Conservation (phyloP, 2,797 vertebrate species). For the Gorsachius magnificus region DNA sequence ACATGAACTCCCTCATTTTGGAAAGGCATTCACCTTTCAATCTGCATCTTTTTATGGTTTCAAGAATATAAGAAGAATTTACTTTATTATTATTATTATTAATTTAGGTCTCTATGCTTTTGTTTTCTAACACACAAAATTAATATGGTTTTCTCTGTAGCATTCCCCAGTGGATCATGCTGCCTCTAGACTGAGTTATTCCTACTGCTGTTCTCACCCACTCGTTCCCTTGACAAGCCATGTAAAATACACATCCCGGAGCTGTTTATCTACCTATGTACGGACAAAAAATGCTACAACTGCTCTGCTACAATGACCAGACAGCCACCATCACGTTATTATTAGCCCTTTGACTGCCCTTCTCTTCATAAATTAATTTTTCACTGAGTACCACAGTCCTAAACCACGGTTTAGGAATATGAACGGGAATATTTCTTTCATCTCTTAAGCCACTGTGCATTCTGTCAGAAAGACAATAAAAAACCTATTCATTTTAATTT, state of each 20-base stretch:
- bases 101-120: not conserved
- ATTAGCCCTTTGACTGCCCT: not conserved
- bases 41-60: not conserved
- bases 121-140: not conserved
- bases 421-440: not conserved
- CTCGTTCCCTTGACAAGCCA: not conserved
- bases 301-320: not conserved
- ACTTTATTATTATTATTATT: not conserved
- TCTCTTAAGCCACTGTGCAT: not conserved
- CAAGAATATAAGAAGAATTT: not conserved
- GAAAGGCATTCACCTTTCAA: not conserved
- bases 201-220: not conserved
- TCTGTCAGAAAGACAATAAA: not conserved
- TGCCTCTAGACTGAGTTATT: not conserved
- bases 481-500: not conserved
- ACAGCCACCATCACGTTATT: not conserved
- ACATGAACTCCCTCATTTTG: not conserved
- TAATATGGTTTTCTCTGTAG: not conserved
- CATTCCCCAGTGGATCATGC: not conserved
- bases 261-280: not conserved
- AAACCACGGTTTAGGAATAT: not conserved
- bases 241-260: not conserved
- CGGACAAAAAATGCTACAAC: not conserved
- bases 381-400: not conserved
- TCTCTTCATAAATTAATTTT: not conserved